Evolutionary conservation across 2,113 vertebrate species (phyloP), one percentile per base, ranked within the genome.

Genomic region (Rostratula benghalensis): DNA sequence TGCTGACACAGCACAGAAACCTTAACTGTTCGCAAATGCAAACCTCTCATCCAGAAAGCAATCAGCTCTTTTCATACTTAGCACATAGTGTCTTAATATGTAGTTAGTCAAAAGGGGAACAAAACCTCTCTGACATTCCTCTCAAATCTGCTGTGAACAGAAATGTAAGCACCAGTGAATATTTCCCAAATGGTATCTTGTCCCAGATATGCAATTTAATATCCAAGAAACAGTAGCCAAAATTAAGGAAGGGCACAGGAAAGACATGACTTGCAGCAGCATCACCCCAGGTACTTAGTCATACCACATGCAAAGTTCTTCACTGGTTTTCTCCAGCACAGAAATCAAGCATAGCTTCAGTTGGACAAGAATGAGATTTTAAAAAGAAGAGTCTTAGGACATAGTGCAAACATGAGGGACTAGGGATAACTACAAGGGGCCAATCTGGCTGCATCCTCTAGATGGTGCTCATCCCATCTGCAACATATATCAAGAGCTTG

Each of bases 381-480:
- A 17, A 35, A 71, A 71, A 6, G 23, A n/a, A 74, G 50, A 27
- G 54, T 46, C n/a, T 16, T 30, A 78, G 30, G 19, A 50, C 24
- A 27, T 0, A 25, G 25, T 15, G 45, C n/a, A 60, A 23, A 27
- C 22, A 14, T 12, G 19, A 87, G n/a, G 21, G 14, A 60, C 21
- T 3, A 27, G 17, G 7, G 31, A 46, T 77, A 54, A 20, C 4
- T 17, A 50, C 1, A 0, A 90, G 51, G 60, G 73, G 31, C 59
- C 76, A 48, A 45, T 14, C 67, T 45, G 56, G 31, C 73, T 81
- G 64, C 41, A 59, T 24, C 91, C 95, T 74, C 83, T 81, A 89
- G 89, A 75, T 94, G 93, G 89, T 60, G 95, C 93, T 91, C 93
- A 84, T 10, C 27, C 51, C 80, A 50, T 7, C 64, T 60, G 43